Conservation (phyloP, 2,113 vertebrate genomes). For the Anolis sagrei region DNA sequence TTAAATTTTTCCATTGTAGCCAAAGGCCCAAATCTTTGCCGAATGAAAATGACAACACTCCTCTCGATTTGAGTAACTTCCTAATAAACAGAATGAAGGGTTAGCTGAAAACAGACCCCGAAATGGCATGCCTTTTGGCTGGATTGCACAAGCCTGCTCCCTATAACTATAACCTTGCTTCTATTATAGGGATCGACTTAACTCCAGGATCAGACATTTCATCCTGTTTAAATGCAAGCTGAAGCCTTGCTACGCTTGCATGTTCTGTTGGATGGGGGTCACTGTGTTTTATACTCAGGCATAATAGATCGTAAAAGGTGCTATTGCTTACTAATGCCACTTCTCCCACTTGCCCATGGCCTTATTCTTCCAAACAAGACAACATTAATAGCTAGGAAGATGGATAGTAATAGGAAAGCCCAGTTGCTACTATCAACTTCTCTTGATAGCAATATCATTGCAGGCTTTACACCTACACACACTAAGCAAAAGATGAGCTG, state of each 20-base stretch:
- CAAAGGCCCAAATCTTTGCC: no score
- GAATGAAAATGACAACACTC: no score
- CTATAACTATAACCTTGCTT: not conserved
- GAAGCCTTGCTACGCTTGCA: not conserved
- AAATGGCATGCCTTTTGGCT: not conserved
- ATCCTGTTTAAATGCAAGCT: not conserved
- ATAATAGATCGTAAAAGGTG: slow-evolving; percentile 1
- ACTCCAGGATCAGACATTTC: not conserved
- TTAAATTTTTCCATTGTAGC: no score
- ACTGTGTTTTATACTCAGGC: not conserved
- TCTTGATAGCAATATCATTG: not conserved
- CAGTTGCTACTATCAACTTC: not conserved
- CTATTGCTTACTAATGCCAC: not conserved
- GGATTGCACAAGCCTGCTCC: not conserved
- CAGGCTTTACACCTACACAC: not conserved
- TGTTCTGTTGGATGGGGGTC: not conserved
- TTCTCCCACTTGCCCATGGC: not conserved
- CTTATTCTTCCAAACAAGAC: slow-evolving; percentile 23
- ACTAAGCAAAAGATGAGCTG: not conserved
- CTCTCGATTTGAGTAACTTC: no score
- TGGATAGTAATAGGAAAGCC: not conserved
- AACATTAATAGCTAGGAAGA: not conserved
- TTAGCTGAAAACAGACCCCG: not conserved
- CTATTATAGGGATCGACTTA: not conserved
- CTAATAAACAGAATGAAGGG: not conserved